Conservation (phyloP, 2,888 invertebrate species). For the Trachelus iudaicus region DNA sequence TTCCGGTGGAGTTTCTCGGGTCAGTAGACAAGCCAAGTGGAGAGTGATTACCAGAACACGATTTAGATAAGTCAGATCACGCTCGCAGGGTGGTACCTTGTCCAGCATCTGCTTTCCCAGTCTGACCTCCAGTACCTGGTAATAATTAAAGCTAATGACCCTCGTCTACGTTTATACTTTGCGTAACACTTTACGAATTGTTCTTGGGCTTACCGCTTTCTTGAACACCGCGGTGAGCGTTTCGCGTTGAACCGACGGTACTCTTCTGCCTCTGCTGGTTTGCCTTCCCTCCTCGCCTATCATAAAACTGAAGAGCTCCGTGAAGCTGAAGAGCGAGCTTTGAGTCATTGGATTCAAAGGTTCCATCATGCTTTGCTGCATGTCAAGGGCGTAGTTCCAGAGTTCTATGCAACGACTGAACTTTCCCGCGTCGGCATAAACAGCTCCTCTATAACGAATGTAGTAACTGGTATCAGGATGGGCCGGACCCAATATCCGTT, state of each 20-base stretch:
- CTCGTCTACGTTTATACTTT: not conserved
- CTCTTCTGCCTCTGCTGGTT: conserved; percentile 76
- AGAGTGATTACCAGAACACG: conserved; percentile 87
- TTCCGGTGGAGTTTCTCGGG: conserved; percentile 69
- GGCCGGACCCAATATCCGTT: conserved; percentile 90
- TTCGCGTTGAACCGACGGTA: conserved; percentile 82
- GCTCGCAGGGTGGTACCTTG: conserved; percentile 72
- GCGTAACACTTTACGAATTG: not conserved
- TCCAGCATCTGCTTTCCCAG: conserved; percentile 73
- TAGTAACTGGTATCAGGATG: conserved; percentile 98
- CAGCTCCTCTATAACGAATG: conserved; percentile 91
- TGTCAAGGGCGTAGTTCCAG: conserved; percentile 97
- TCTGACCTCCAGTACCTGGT: conserved; percentile 76
- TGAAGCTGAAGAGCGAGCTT: conserved; percentile 92
- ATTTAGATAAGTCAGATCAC: conserved; percentile 83
- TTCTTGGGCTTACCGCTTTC: conserved; percentile 72
- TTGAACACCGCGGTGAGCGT: conserved; percentile 87
- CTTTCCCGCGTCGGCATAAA: conserved; percentile 95
- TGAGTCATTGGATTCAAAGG: conserved; percentile 95
- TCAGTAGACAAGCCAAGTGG: conserved; percentile 83
- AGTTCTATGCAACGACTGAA: conserved; percentile 92
- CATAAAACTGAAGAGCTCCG: conserved; percentile 95
- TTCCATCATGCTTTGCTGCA: conserved; percentile 93
- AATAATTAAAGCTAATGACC: not conserved
- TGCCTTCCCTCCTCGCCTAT: conserved; percentile 85